phyloP scores from a whole-genome alignment of 2,888 invertebrate genomes.

The Caenorhabditis imperialis region DNA sequence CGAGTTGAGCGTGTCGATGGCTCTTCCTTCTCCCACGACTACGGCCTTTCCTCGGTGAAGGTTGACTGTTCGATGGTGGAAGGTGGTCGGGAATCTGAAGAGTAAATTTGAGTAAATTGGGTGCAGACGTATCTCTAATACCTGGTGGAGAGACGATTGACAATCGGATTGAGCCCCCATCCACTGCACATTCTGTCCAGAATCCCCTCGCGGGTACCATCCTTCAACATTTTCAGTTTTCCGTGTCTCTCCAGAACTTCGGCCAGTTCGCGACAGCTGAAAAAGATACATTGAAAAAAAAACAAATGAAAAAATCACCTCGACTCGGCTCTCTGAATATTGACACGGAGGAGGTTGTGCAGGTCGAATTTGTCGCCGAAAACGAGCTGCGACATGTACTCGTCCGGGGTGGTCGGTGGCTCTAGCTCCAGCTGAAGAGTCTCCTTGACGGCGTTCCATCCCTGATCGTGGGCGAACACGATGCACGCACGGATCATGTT shows the following conservation, averaged over 20 bases:
- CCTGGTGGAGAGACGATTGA: conserved; percentile 53
- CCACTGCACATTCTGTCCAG: conserved; percentile 61
- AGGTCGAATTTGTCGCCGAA: conserved; percentile 54
- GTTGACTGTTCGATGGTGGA: conserved; percentile 36
- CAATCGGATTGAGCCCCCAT: conserved; percentile 56
- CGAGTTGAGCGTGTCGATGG: conserved; percentile 51
- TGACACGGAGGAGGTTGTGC: conserved; percentile 51
- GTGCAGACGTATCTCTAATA: neutral
- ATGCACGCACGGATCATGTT: conserved; percentile 64
- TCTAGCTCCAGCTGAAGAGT: conserved; percentile 61
- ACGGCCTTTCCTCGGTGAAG: conserved; percentile 45
- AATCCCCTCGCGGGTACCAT: conserved; percentile 41
- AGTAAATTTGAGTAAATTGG: neutral
- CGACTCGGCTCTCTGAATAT: conserved; percentile 59
- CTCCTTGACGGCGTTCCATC: conserved; percentile 61
- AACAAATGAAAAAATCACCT: conserved; percentile 23
- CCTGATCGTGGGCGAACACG: conserved; percentile 64
- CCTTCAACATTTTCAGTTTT: conserved; percentile 25
- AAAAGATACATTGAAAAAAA: neutral
- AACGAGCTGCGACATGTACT: conserved; percentile 55
- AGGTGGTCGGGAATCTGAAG: conserved; percentile 42
- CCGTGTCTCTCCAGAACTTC: conserved; percentile 41
- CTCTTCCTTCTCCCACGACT: conserved; percentile 47
- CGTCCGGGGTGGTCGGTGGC: conserved; percentile 54
- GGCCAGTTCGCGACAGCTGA: conserved; percentile 43